Evolutionary conservation across 2,797 vertebrate genomes (phyloP), one percentile per base, ranked within the genome.

Genomic region (Helostoma temminkii): DNA sequence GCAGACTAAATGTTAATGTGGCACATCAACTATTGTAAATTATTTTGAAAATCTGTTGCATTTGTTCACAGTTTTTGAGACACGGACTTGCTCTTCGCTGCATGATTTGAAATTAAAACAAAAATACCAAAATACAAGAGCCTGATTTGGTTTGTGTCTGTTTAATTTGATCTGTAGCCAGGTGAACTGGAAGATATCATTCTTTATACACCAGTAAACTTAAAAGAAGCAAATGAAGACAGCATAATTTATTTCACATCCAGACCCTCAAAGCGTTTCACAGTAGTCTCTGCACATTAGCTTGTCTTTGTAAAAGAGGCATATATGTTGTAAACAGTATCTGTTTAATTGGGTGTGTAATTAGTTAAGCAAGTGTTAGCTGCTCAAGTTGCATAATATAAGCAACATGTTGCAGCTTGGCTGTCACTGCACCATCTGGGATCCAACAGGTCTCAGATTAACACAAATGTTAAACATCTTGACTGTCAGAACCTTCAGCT

Each of bases 381-480:
- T n/a, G 26, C 74, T 79, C 68, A 9, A 49, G 12, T 78, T 82
- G 70, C 78, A 80, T 82, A 85, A 81, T 69, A 62, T 53, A 67
- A 66, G 56, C 81, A 74, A 55, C 60, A 25, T 67, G 82, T 61
- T 74, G 72, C 30, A 68, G 74, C 64, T 72, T 75, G 71, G 78
- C 87, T 56, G 73, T 76, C 63, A 28, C 10, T 49, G 62, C 70
- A 59, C 86, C 85, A 89, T 75, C 80, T 89, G 85, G 46, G 72
- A 59, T 83, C 76, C 78, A 84, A 85, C 75, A 78, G 72, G 78
- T 81, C 60, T 85, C 71, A 57, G 72, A 85, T 82, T 78, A 80
- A 66, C 78, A 65, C 71, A 39, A 80, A 80, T 76, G 67, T 73
- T 79, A 49, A 80, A 84, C 62, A 71, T 80, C 42, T 67, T 8